These are phyloP conservation scores for Colossoma macropomum DNA, from an alignment of 2,113 vertebrate species.

Conservation along the genomic window DNA sequence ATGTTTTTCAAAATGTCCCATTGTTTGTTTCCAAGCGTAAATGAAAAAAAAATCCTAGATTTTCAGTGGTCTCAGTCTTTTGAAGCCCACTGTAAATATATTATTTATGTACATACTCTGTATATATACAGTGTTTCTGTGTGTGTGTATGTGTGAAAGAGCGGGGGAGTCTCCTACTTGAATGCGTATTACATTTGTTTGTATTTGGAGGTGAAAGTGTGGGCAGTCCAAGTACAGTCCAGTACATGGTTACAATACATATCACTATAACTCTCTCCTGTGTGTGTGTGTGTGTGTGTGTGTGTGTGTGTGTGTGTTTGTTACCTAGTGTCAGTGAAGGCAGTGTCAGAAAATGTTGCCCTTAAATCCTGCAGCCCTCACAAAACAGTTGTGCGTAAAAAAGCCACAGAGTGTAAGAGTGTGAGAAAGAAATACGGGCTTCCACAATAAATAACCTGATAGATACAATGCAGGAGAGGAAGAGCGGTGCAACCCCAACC, in stretches of 20 bases:
- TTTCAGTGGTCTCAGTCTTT: too few relatives aligned
- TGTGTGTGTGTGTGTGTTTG: slow-evolving; percentile 26
- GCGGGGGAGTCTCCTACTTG: background rate
- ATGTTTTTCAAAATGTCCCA: too few relatives aligned
- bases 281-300: background rate
- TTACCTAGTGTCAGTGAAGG: slow-evolving; percentile 47
- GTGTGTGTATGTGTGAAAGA: background rate
- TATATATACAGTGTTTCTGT: too few relatives aligned
- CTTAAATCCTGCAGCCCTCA: slow-evolving; percentile 45
- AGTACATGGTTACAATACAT: background rate
- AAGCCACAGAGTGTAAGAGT: slow-evolving; percentile 26
- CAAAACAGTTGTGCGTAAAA: slow-evolving; percentile 47
- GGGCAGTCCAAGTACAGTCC: background rate
- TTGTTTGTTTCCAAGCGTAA: too few relatives aligned
- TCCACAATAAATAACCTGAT: slow-evolving; percentile 46
- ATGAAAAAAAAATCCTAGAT: too few relatives aligned
- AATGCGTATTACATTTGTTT: slow-evolving; percentile 19
- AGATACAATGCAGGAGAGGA: slow-evolving; percentile 32
- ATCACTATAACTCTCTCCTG: background rate
- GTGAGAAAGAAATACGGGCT: slow-evolving; percentile 41
- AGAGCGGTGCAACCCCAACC: slow-evolving; percentile 38
- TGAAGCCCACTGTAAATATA: too few relatives aligned
- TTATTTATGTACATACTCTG: background rate
- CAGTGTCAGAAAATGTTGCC: slow-evolving; percentile 48
- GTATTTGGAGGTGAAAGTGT: background rate